phyloP scores from a whole-genome alignment of 2,797 vertebrate species.

The Rhynchotus rufescens region DNA sequence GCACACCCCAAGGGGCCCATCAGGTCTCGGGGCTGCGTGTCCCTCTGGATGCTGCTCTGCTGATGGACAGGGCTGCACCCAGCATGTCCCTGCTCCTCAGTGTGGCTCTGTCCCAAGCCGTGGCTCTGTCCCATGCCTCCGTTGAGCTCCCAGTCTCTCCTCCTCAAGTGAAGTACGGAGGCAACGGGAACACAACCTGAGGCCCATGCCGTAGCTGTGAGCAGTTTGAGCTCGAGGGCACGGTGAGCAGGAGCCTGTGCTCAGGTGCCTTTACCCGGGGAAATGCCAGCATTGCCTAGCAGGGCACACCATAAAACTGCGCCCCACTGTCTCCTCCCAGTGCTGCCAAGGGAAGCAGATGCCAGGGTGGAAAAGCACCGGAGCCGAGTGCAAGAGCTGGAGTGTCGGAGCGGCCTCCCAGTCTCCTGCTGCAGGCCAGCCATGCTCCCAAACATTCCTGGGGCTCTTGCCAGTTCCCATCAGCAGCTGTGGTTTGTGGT shows the following conservation, averaged over 20 bases:
- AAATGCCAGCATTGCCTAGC: constrained; percentile 31
- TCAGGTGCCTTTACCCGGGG: background rate
- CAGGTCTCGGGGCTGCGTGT: too few relatives aligned
- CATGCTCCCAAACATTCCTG: constrained; percentile 42
- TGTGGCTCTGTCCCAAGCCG: rapidly evolving
- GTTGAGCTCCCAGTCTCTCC: rapidly evolving
- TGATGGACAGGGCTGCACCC: background rate
- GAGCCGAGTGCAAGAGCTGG: constrained; percentile 10
- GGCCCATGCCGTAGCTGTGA: background rate
- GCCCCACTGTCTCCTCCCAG: background rate
- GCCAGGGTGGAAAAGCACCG: constrained; percentile 43
- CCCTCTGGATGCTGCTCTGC: background rate
- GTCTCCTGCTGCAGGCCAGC: constrained; percentile 59
- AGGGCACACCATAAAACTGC: constrained; percentile 36
- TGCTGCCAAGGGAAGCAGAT: background rate
- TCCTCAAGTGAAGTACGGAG: background rate
- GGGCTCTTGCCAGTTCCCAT: constrained; percentile 56
- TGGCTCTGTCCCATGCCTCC: background rate
- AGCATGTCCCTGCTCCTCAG: background rate
- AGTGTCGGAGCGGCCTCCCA: background rate
- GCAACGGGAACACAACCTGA: background rate
- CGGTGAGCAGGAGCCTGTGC: background rate
- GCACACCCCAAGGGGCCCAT: background rate
- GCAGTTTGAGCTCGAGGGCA: background rate
- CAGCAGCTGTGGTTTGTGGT: constrained; percentile 58